Evolutionary conservation across 2,797 vertebrate species (phyloP), one percentile per base, ranked within the genome.

Genomic region (Melanotaenia boesemani): DNA sequence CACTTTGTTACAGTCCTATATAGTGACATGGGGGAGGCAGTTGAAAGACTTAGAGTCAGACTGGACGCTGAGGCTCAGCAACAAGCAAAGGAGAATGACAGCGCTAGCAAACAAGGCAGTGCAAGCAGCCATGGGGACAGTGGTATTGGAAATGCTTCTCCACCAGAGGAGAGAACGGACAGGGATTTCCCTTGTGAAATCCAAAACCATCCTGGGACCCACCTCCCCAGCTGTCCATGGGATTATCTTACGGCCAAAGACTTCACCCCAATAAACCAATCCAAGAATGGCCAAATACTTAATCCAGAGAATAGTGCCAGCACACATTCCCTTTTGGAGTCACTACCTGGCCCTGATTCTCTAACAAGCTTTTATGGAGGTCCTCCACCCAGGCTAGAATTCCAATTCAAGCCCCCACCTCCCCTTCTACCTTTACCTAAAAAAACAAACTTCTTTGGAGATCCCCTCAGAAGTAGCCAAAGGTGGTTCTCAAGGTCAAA

Each of bases 1-100:
- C 97, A 99, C 85, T 98, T 99, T 86, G 92, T 98, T 81, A 97
- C 97, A 0, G 96, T 98, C 41, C 93, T 99, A 0, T 99, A 98
- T 63, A 94, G 95, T 20, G 96, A 98, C 86, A 95, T 99, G 95
- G 98, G 98, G 4, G 96, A 97, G 55, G 75, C 95, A 36, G 96
- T 99, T 0, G 97, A 98, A 86, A 96, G 95, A 10, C 93, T 98
- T 77, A 92, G 98, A 52, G 93, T 94, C 0, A 96, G 95, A 70
- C 95, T 97, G 52, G 96, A 98, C 32, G 79, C 86, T 1, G 97
- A 98, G 20, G 94, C 95, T 1, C 96, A 96, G 41, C 93, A 89
- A 1, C 95, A 96, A 52, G 92, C 76, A 59, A 96, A 94, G 59
- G 94, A 96, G 67, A 95, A 94, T 20, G 87, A 93, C 15, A 96